A percentile compares a stretch with the other conserved stretches of the same genome.
Conservation (phyloP, 1,140 invertebrate genomes). For the Ceratosolen fusciceps region DNA sequence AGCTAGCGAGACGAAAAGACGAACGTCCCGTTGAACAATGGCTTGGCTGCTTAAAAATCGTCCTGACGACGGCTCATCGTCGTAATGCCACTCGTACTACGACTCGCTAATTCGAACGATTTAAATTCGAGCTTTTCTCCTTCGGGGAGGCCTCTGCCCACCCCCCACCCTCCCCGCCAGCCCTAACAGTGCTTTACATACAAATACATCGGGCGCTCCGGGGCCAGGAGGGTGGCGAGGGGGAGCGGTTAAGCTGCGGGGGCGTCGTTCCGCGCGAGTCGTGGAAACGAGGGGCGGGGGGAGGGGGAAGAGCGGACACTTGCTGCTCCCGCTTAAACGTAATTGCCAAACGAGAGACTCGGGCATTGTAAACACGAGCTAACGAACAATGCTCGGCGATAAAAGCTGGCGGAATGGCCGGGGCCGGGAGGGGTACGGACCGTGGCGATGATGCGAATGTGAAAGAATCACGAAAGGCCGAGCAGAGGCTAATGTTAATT, state of each 20-base stretch:
- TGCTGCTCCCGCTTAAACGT: background rate
- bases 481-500: background rate
- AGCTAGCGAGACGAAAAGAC: background rate
- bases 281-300: background rate
- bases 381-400: background rate
- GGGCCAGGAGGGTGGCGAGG: too few species aligned
- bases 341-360: background rate
- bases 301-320: background rate
- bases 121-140: background rate
- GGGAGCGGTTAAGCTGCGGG: too few species aligned
- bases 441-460: background rate
- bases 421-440: too few species aligned
- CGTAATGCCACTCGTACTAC: background rate
- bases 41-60: conserved; percentile 8
- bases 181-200: too few species aligned
- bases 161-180: background rate
- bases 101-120: conserved; percentile 8
- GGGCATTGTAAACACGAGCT: background rate
- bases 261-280: background rate
- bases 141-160: background rate
- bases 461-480: conserved; percentile 7
- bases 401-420: too few species aligned
- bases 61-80: background rate
- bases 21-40: too few species aligned
- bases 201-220: too few species aligned